A percentile compares a stretch with the other conserved stretches of the same genome.
phyloP scores from a whole-genome alignment of 2,797 vertebrate species.

The Fistularia tabacaria region DNA sequence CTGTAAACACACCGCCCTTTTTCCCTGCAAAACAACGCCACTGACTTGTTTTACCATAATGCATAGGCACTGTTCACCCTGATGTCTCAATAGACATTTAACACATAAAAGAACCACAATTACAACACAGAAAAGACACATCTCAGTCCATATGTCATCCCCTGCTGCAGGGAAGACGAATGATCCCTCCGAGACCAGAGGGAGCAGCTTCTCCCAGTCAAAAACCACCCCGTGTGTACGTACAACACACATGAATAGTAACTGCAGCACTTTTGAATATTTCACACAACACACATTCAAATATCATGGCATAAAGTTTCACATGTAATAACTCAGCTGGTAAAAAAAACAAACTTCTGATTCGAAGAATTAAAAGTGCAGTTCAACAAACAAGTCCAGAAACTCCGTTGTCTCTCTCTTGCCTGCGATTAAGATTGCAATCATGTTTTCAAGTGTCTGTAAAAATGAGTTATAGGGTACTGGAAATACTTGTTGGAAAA shows the following conservation, averaged over 20 bases:
- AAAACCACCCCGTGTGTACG: not conserved
- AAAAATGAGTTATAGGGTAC: not conserved
- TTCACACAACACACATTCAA: slow-evolving; percentile 58
- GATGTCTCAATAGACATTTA: slow-evolving; percentile 49
- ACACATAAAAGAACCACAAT: slow-evolving; percentile 31
- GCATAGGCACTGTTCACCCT: slow-evolving; percentile 65
- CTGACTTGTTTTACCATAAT: slow-evolving; percentile 24
- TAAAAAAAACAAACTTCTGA: slow-evolving; percentile 12
- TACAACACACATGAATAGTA: slow-evolving; percentile 27
- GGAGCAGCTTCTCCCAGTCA: slow-evolving; percentile 7
- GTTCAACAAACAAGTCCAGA: slow-evolving; percentile 14
- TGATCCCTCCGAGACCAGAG: not conserved
- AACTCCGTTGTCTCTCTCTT: not conserved
- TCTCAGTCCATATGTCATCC: not conserved
- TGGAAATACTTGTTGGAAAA: not conserved
- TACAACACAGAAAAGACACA: slow-evolving; percentile 1
- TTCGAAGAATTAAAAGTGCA: slow-evolving; percentile 54
- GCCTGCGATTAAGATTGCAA: slow-evolving; percentile 7
- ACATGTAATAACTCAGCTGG: slow-evolving; percentile 23
- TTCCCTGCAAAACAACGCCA: slow-evolving; percentile 10
- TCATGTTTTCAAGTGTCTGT: slow-evolving; percentile 6
- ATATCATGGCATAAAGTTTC: slow-evolving; percentile 35
- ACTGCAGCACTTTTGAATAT: slow-evolving; percentile 34
- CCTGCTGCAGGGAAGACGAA: slow-evolving; percentile 11
- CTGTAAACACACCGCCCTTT: slow-evolving; percentile 16